These are phyloP conservation scores for Rotaria magnacalcarata DNA, from an alignment of 2,888 invertebrate species.

Conservation along the genomic window DNA sequence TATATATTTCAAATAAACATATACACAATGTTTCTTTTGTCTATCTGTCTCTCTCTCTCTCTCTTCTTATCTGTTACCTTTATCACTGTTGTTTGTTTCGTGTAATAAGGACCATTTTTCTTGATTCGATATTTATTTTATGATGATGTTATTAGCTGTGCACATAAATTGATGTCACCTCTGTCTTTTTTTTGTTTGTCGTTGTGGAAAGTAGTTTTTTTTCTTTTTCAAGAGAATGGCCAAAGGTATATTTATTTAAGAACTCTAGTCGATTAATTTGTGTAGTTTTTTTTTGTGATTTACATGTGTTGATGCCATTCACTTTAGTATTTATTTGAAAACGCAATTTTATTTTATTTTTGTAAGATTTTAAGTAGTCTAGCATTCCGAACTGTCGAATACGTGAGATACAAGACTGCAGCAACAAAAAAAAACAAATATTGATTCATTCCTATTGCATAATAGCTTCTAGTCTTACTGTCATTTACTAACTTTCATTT, in stretches of 20 bases:
- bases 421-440: background rate
- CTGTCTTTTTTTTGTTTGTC: background rate
- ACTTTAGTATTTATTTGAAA: background rate
- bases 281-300: background rate
- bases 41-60: background rate
- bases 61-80: background rate
- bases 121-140: background rate
- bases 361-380: background rate
- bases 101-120: background rate
- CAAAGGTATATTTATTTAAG: background rate
- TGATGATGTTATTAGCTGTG: background rate
- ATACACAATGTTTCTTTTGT: background rate
- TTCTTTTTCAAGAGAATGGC: background rate
- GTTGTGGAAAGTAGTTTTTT: background rate
- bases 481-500: background rate
- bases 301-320: background rate
- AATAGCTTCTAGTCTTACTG: background rate
- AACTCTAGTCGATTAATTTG: background rate
- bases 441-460: background rate
- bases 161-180: background rate
- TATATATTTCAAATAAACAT: too few relatives aligned
- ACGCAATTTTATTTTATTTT: background rate
- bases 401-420: background rate
- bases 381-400: background rate
- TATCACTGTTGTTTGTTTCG: conserved; percentile 12